These are phyloP conservation scores for Axis porcinus DNA, from an alignment of 2,113 vertebrate genomes.

Conservation along the genomic window DNA sequence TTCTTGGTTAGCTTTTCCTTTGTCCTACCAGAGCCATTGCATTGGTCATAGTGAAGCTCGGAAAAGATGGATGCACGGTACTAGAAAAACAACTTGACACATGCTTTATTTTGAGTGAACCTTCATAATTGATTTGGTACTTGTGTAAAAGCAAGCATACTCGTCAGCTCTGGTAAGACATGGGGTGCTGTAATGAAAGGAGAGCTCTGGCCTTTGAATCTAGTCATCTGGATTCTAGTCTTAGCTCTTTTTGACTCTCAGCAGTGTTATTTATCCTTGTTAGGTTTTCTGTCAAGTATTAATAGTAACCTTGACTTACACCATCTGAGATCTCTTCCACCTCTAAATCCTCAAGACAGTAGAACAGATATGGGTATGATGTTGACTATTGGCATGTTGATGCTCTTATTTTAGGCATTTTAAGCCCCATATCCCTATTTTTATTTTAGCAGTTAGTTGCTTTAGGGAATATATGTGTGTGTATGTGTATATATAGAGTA, in stretches of 20 bases:
- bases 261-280: neutral
- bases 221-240: neutral
- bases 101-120: neutral
- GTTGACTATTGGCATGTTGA: neutral
- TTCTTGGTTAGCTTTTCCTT: neutral
- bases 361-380: neutral
- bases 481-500: neutral
- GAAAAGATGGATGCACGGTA: neutral
- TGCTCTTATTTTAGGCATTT: neutral
- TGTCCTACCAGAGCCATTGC: neutral
- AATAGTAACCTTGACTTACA: neutral
- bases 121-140: neutral
- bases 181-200: neutral
- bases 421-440: neutral
- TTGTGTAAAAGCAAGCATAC: neutral
- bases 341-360: neutral
- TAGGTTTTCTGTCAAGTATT: neutral
- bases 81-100: neutral
- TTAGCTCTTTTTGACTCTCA: neutral
- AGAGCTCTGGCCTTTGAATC: neutral
- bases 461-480: neutral
- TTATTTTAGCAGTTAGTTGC: slow-evolving; percentile 4
- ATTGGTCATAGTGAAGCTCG: neutral
- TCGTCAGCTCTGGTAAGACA: neutral
- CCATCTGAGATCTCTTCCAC: neutral